Conservation (phyloP, 2,113 vertebrate genomes). For the Sisor rabdophorus region DNA sequence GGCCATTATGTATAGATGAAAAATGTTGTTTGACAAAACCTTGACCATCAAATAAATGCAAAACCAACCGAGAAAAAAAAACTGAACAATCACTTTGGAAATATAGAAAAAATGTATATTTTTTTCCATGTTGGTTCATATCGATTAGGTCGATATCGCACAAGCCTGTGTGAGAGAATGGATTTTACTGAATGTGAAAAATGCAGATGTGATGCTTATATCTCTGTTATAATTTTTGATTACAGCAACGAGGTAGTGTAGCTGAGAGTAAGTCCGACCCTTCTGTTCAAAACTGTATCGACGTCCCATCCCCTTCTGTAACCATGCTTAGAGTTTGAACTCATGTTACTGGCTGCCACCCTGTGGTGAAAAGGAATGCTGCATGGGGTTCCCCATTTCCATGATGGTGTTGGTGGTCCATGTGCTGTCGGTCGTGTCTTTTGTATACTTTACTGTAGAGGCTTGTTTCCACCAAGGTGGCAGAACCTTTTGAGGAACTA, state of each 20-base stretch:
- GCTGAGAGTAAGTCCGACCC: conserved; percentile 46
- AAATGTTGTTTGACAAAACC: too few species aligned
- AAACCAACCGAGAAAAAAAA: not conserved
- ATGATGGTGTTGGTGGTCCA: conserved; percentile 30
- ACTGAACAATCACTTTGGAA: not conserved
- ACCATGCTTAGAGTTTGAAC: conserved; percentile 6
- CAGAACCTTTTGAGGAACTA: conserved; percentile 19
- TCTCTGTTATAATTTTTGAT: conserved; percentile 35
- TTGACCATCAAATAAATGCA: not conserved
- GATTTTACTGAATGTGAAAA: not conserved
- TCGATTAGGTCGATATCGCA: not conserved
- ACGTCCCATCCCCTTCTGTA: conserved; percentile 16
- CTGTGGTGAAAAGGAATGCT: conserved; percentile 41
- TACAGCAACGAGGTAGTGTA: conserved; percentile 46
- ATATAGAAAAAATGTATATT: too few species aligned
- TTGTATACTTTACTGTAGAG: not conserved
- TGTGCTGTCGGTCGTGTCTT: conserved; percentile 7
- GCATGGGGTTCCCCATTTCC: conserved; percentile 42
- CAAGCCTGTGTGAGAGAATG: not conserved
- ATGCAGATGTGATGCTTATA: not conserved
- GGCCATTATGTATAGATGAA: not conserved
- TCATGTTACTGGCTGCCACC: conserved; percentile 44
- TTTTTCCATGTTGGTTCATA: too few species aligned
- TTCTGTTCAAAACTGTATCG: conserved; percentile 31
- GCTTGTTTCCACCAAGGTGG: conserved; percentile 14